Evolutionary conservation across 2,888 invertebrate genomes (phyloP), one percentile per base, ranked within the genome.

Genomic region (Neoascia interrupta): DNA sequence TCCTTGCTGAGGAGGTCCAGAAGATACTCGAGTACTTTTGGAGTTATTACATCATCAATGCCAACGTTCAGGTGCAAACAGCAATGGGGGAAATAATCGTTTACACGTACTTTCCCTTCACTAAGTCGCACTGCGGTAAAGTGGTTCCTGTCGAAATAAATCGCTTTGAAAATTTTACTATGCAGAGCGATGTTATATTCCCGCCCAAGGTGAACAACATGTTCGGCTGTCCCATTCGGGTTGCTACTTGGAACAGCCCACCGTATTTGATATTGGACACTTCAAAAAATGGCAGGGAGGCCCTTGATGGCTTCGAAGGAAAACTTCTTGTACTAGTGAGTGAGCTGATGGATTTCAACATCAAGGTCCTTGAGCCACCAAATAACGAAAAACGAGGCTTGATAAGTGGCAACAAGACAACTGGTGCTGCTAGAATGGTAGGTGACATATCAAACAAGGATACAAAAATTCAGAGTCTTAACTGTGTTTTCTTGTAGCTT

Each of bases 61-160:
- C n/a, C 31, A 31, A 31, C 31, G 8, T 31, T 2, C 10, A 31
- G 31, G 10, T 31, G 31, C n/a, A n/a, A n/a, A n/a, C n/a, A 11
- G 70, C 82, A 0, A 54, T 66, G 2, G 86, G 84, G 0, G 84
- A 85, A 4, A 81, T 86, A 4, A 53, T 83, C 3, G 31, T 86
- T n/a, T 86, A 84, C 11, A 85, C 85, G 0, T 86, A 86, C 49
- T 83, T 79, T 34, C 86, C 86, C 0, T 85, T 82, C 36, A 83
- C 81, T 5, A 37, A 70, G 0, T 51, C 53, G 0, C 69, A 76
- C 10, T 85, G 85, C 23, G 81, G 70, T 1, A 31, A 70, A 3
- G 76, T 82, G 0, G 36, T 53, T 1, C 81, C 83, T 0, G 66
- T 69, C 1, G 39, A 69, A 16, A 81, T 85, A 11, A 85, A 85